These are phyloP conservation scores for Chloroclystis v-ata DNA, from an alignment of 2,888 invertebrate genomes.

Conservation along the genomic window DNA sequence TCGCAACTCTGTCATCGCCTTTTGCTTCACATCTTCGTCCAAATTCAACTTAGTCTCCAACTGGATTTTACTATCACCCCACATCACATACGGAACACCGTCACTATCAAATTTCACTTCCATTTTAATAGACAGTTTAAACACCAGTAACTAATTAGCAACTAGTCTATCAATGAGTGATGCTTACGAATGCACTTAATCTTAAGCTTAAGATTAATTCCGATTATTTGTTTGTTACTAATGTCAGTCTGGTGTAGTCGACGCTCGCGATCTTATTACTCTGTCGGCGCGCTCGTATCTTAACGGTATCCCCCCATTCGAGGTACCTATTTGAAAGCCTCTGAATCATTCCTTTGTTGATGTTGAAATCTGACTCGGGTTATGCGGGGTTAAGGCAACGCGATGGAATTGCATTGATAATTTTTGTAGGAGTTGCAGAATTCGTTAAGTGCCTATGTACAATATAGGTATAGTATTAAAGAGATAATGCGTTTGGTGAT, in stretches of 20 bases:
- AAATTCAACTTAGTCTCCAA: constrained; percentile 80
- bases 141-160: not conserved
- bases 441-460: no score
- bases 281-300: constrained; percentile 40
- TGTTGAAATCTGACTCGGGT: not conserved
- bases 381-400: not conserved
- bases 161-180: no score
- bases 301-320: constrained; percentile 44
- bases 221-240: not conserved
- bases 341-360: constrained; percentile 6
- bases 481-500: no score
- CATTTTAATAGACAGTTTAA: constrained; percentile 41
- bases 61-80: constrained; percentile 79
- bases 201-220: not conserved
- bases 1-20: constrained; percentile 82
- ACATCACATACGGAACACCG: constrained; percentile 79
- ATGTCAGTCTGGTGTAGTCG: constrained; percentile 4
- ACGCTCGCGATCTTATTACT: constrained; percentile 27
- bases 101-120: constrained; percentile 73
- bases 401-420: not conserved
- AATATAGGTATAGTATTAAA: no score
- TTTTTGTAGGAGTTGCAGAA: not conserved
- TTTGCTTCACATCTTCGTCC: constrained; percentile 77
- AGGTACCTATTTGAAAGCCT: constrained; percentile 20
- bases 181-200: no score